Conservation (phyloP, 1,140 invertebrate genomes). For the Batillaria attramentaria region DNA sequence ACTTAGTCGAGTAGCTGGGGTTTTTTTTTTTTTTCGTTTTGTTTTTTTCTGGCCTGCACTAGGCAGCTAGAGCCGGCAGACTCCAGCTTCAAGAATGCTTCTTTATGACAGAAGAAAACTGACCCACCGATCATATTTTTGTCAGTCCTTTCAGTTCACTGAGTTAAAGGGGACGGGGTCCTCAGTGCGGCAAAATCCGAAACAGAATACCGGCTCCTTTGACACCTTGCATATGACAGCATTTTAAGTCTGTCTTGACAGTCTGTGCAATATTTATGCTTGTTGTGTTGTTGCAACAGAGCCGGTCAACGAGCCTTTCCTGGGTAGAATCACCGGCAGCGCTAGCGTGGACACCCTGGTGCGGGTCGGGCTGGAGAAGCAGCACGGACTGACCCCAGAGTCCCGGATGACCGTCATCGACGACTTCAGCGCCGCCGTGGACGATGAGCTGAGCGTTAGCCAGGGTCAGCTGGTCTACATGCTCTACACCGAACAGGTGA, state of each 20-base stretch:
- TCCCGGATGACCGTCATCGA: constrained; percentile 78
- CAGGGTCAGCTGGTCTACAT: constrained; percentile 89
- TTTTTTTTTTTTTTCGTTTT: too few species aligned
- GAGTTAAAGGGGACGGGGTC: not conserved
- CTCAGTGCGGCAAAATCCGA: not conserved
- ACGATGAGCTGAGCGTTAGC: constrained; percentile 91
- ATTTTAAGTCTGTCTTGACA: too few species aligned
- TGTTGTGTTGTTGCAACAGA: not conserved
- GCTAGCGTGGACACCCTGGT: constrained; percentile 95
- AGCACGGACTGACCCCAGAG: constrained; percentile 71
- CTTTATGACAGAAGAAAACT: too few species aligned
- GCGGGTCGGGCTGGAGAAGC: constrained; percentile 93
- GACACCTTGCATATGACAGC: not conserved
- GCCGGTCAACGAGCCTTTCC: constrained; percentile 14
- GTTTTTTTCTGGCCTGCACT: too few species aligned
- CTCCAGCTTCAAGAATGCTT: too few species aligned
- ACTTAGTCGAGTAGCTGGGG: too few species aligned
- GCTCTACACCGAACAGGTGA: constrained; percentile 92
- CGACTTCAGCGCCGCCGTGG: constrained; percentile 94
- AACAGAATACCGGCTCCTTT: not conserved
- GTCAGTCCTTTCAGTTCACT: not conserved
- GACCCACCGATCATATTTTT: not conserved
- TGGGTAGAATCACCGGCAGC: constrained; percentile 92
- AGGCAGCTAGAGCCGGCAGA: too few species aligned
- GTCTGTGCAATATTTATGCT: not conserved